Conservation (phyloP, 2,888 invertebrate genomes). For the Cryptops parisi region DNA sequence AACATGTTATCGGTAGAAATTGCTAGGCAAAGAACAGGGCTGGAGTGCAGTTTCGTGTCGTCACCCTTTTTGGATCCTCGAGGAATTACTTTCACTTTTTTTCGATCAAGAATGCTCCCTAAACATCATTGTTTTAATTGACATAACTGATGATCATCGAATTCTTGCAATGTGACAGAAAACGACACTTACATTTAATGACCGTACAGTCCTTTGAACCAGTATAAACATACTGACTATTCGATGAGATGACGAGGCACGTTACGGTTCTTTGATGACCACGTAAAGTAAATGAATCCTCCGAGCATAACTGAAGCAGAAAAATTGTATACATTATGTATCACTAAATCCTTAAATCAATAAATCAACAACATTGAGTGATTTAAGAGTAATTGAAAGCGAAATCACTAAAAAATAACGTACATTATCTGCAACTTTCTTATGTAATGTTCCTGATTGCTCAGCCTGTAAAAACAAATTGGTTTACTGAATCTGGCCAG, state of each 20-base stretch:
- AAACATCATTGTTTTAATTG: constrained; percentile 1
- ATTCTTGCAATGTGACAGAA: constrained; percentile 6
- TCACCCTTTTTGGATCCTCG: constrained; percentile 28
- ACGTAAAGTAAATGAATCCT: constrained; percentile 38
- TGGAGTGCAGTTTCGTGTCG: constrained; percentile 23
- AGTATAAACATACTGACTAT: constrained; percentile 56
- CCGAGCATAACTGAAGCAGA: constrained; percentile 18
- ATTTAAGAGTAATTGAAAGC: background rate
- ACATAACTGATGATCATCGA: constrained; percentile 1
- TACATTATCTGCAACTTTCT: constrained; percentile 51
- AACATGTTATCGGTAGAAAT: constrained; percentile 66
- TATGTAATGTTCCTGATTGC: constrained; percentile 63
- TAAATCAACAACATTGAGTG: background rate
- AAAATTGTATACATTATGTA: constrained; percentile 21
- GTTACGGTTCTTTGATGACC: constrained; percentile 67
- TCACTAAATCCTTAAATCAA: background rate
- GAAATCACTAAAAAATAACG: constrained; percentile 14
- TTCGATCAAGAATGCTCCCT: constrained; percentile 30
- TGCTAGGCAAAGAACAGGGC: constrained; percentile 48
- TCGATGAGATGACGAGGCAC: constrained; percentile 58
- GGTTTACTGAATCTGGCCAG: background rate
- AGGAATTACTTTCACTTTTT: constrained; percentile 28
- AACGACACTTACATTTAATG: constrained; percentile 57
- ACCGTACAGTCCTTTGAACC: constrained; percentile 79
- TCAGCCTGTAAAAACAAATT: constrained; percentile 35